A percentile compares a stretch with the other conserved stretches of the same genome.
phyloP scores from a whole-genome alignment of 2,888 invertebrate species.

The Choreutis nemorana region DNA sequence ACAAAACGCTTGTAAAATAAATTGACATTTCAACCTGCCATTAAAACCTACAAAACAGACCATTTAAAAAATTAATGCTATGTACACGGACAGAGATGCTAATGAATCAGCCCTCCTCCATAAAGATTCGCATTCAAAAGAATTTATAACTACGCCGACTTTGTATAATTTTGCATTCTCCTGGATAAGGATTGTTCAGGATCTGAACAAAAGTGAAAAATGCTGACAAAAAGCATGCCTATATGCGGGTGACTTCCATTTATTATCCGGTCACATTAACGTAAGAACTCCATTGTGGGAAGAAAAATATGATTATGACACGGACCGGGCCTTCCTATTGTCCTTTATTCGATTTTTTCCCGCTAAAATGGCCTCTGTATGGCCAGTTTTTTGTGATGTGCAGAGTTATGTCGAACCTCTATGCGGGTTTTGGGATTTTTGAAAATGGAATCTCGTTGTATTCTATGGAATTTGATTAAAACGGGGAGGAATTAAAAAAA shows the following conservation, averaged over 20 bases:
- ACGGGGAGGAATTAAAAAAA: too few relatives aligned
- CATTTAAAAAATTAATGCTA: conserved; percentile 14
- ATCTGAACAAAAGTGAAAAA: conserved; percentile 14
- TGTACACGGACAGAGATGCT: conserved; percentile 8
- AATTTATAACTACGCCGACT: conserved; percentile 16
- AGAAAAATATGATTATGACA: conserved; percentile 61
- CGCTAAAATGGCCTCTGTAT: conserved; percentile 38
- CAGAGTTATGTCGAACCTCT: too few relatives aligned
- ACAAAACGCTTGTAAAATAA: too few relatives aligned
- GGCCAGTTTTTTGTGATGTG: conserved; percentile 25
- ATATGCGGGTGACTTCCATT: conserved; percentile 48
- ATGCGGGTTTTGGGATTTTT: background rate
- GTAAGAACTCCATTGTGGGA: conserved; percentile 54
- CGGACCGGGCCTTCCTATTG: conserved; percentile 47
- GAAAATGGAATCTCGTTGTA: too few relatives aligned
- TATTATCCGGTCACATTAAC: conserved; percentile 53
- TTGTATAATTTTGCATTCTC: conserved; percentile 16
- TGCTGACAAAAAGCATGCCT: conserved; percentile 23
- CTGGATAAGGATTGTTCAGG: conserved; percentile 14
- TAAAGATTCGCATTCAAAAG: conserved; percentile 11
- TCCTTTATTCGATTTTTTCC: conserved; percentile 53
- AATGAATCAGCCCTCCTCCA: conserved; percentile 3
- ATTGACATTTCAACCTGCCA: conserved; percentile 6
- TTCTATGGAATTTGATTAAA: too few relatives aligned
- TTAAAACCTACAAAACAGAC: conserved; percentile 5